Evolutionary conservation across 2,797 vertebrate genomes (phyloP).

Genomic region (Hemibagrus guttatus): DNA sequence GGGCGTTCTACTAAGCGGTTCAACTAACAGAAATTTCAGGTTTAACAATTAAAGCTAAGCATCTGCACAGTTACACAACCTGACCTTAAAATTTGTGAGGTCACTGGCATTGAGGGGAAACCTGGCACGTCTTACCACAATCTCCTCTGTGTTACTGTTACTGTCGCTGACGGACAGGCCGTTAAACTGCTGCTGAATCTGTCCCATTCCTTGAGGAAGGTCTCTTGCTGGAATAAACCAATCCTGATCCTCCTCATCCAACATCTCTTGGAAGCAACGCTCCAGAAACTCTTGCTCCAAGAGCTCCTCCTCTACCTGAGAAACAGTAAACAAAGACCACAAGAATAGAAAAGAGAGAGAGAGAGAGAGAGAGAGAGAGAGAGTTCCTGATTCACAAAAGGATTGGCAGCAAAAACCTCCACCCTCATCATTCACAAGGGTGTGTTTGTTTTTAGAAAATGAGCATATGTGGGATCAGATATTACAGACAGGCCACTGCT

Average conservation of each 20-base stretch:
- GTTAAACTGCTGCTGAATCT: constrained; percentile 94
- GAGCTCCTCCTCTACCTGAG: constrained; percentile 93
- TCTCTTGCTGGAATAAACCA: constrained; percentile 97
- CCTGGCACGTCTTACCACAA: constrained; percentile 80
- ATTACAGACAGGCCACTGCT: not conserved
- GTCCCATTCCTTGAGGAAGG: constrained; percentile 87
- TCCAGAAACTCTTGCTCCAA: constrained; percentile 96
- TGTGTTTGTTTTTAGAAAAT: constrained; percentile 5
- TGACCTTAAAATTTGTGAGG: not conserved
- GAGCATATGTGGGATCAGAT: not conserved
- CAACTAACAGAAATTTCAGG: not conserved
- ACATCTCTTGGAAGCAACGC: constrained; percentile 98
- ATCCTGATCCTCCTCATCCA: constrained; percentile 96
- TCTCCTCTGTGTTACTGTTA: constrained; percentile 81
- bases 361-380: not conserved
- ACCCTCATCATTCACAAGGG: not conserved
- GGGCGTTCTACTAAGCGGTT: not conserved
- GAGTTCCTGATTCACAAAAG: not conserved
- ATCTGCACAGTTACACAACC: not conserved
- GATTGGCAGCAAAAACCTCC: not conserved
- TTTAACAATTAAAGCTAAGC: not conserved
- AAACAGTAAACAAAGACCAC: not conserved
- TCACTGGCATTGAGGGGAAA: not conserved
- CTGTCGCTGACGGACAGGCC: constrained; percentile 80
- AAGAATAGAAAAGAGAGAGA: not conserved